These are phyloP conservation scores for Hippocampus guttulatus DNA, from an alignment of 2,113 vertebrate species.

Conservation along the genomic window DNA sequence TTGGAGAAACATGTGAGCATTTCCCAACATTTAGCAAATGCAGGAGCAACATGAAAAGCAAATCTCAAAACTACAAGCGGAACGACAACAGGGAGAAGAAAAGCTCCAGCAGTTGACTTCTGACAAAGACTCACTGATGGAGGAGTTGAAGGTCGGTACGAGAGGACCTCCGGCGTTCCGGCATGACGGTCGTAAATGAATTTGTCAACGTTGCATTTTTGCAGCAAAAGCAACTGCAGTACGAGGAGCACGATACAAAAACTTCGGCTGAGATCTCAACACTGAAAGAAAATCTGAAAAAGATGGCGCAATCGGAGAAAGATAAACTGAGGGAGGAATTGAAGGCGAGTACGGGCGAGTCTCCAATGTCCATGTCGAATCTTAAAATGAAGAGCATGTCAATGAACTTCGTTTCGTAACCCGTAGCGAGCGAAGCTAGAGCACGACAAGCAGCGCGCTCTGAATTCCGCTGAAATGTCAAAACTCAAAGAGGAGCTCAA, in stretches of 20 bases:
- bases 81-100: neutral
- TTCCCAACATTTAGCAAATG: neutral
- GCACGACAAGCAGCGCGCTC: too few relatives aligned
- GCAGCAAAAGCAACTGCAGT: constrained; percentile 66
- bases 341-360: neutral
- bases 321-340: neutral
- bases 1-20: neutral
- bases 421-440: neutral
- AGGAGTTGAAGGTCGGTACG: neutral
- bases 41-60: neutral
- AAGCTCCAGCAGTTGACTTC: neutral
- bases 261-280: constrained; percentile 51
- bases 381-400: too few relatives aligned
- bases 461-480: too few relatives aligned
- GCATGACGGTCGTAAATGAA: neutral
- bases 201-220: neutral
- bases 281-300: constrained; percentile 75
- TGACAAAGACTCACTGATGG: neutral
- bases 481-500: neutral
- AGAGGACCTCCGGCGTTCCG: neutral
- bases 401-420: too few relatives aligned
- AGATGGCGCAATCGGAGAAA: neutral
- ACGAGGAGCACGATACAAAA: neutral
- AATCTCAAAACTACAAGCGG: neutral
- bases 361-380: neutral